phyloP scores from a whole-genome alignment of 2,888 invertebrate genomes.

The Frankliniella intonsa region DNA sequence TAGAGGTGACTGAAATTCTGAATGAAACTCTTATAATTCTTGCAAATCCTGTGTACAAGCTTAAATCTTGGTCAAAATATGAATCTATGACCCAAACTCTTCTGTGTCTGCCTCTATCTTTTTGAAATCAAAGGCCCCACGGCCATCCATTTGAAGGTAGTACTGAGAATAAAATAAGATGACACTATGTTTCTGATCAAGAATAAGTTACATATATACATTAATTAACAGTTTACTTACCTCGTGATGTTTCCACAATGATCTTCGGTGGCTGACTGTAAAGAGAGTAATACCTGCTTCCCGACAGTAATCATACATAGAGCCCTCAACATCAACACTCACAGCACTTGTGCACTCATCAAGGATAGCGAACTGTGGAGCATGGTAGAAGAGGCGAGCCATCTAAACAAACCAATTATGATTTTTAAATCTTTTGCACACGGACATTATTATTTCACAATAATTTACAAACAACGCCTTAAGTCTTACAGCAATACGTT shows the following conservation, averaged over 20 bases:
- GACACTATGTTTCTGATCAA: neutral
- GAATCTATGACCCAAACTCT: constrained; percentile 80
- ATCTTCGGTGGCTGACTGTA: constrained; percentile 95
- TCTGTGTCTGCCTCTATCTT: constrained; percentile 79
- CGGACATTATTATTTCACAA: neutral
- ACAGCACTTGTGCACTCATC: constrained; percentile 99
- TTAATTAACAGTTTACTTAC: constrained; percentile 44
- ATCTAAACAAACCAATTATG: constrained; percentile 54
- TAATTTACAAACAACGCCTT: constrained; percentile 26
- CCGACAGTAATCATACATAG: constrained; percentile 92
- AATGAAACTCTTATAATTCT: neutral
- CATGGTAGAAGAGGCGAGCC: constrained; percentile 95
- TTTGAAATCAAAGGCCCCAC: constrained; percentile 83
- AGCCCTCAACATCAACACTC: constrained; percentile 96
- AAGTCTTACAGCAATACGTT: constrained; percentile 77
- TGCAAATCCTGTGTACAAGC: neutral
- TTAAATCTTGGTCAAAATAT: neutral
- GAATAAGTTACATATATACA: neutral
- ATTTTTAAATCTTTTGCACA: neutral
- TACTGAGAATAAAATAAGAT: constrained; percentile 54
- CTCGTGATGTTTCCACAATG: constrained; percentile 96
- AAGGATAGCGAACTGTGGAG: constrained; percentile 96
- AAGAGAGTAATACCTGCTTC: constrained; percentile 87
- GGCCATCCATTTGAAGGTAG: constrained; percentile 92
- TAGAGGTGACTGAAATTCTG: neutral